Evolutionary conservation across 2,888 invertebrate species (phyloP).

Genomic region (Dromius quadrimaculatus): DNA sequence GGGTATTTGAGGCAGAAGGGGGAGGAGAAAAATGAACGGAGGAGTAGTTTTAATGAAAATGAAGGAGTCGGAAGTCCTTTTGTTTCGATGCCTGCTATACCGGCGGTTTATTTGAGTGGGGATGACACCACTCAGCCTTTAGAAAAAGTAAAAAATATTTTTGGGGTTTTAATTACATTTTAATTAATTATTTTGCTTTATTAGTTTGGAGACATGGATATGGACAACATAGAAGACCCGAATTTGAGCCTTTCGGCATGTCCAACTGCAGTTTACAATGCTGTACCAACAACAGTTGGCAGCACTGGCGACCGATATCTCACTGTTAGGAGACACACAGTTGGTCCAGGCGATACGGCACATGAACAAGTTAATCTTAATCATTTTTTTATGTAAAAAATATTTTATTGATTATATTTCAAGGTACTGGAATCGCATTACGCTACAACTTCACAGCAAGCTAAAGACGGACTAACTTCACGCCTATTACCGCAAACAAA

Average conservation of each 20-base stretch:
- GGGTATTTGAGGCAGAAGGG: slow-evolving; percentile 62
- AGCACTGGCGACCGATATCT: slow-evolving; percentile 67
- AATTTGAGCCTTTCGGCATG: slow-evolving; percentile 6
- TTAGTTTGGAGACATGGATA: slow-evolving; percentile 71
- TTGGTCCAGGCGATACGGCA: slow-evolving; percentile 91
- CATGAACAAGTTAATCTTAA: slow-evolving; percentile 77
- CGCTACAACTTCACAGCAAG: slow-evolving; percentile 62
- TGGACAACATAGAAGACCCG: slow-evolving; percentile 63
- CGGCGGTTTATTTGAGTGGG: slow-evolving; percentile 68
- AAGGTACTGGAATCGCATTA: slow-evolving; percentile 74
- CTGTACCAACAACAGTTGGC: slow-evolving; percentile 53
- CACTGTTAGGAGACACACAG: slow-evolving; percentile 88
- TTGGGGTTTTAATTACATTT: not conserved
- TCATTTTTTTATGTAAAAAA: slow-evolving; percentile 54
- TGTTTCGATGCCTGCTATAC: slow-evolving; percentile 69
- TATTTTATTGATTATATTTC: too few species aligned
- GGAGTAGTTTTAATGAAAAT: slow-evolving; percentile 60
- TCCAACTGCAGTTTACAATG: slow-evolving; percentile 29
- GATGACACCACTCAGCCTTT: slow-evolving; percentile 70
- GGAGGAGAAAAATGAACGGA: slow-evolving; percentile 59
- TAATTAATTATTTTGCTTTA: slow-evolving; percentile 54
- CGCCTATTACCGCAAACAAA: slow-evolving; percentile 83
- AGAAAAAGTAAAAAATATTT: slow-evolving; percentile 69
- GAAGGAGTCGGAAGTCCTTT: slow-evolving; percentile 67
- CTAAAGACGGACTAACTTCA: slow-evolving; percentile 60